Base-by-base conservation (phyloP, 2,797 vertebrate genomes). In the Acanthurus tractus region DNA sequence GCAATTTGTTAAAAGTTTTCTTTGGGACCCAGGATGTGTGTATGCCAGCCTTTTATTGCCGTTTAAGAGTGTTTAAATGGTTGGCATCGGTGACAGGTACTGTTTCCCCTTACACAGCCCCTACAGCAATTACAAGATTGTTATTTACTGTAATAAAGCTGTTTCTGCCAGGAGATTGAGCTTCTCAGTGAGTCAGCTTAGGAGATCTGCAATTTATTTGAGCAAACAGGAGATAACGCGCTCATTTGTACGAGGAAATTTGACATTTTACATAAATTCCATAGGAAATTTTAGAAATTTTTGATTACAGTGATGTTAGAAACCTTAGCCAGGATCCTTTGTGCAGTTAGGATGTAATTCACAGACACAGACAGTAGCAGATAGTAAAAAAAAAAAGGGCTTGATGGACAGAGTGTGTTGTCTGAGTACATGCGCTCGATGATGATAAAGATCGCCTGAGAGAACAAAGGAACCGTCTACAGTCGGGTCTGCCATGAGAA, bases 1-100 rank as follows among this genome's bases (percentile, higher is more conserved):
- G 73, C 61, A 89, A 87, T 93, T 92, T 91, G 88, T 81, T 89
- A 74, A 77, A 86, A 81, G 73, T 82, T 85, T 68, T 74, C 80
- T 85, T 88, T 82, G 45, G 82, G 78, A 79, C 52, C 70, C 66
- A 44, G 79, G 68, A 87, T 63, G 44, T 63, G 59, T 63, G 64
- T 59, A 66, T 80, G 73, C 75, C 71, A 80, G 79, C 46, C 42
- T 78, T 74, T 84, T 80, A 70, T 57, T 85, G 80, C 68, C 56
- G 71, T 76, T 88, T 88, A 83, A 48, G 59, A 70, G 81, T 76
- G 65, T 83, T 86, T 82, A 57, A 83, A 70, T 56, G 64, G 74
- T 67, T 84, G 78, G 81, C 72, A 84, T 86, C 76, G 52, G 62
- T 77, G 76, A 72, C 73, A 84, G 65, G 58, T 79, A 63, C 70